Percentiles rank a stretch among this genome's conserved stretches.
phyloP scores from a whole-genome alignment of 2,888 invertebrate genomes.

The Agrotis ipsilon region DNA sequence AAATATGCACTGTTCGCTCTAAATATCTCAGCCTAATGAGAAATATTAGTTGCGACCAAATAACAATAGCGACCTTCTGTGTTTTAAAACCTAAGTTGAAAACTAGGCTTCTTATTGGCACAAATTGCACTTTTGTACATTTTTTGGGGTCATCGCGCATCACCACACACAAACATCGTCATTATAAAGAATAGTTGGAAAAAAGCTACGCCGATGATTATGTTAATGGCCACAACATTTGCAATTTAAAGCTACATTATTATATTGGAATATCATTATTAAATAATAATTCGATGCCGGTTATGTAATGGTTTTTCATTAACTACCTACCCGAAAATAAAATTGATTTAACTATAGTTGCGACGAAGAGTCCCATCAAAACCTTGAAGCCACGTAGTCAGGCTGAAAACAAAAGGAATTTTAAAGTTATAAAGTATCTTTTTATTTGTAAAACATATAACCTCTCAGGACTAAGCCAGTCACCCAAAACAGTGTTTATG shows the following conservation, averaged over 20 bases:
- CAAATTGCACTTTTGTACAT: neutral
- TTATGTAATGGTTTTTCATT: neutral
- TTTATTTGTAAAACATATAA: too few relatives aligned
- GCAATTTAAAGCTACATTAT: neutral
- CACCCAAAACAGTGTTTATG: too few relatives aligned
- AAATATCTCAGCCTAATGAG: neutral
- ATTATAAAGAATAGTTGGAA: too few relatives aligned
- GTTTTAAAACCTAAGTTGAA: too few relatives aligned
- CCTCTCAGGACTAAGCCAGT: too few relatives aligned
- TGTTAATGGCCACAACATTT: neutral
- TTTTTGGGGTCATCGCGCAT: neutral
- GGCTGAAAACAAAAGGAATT: conserved; percentile 82
- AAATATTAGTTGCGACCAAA: neutral
- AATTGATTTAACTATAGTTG: conserved; percentile 42
- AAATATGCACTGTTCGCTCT: too few relatives aligned
- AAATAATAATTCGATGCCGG: neutral
- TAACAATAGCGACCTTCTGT: neutral
- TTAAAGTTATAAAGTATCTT: neutral
- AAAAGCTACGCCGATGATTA: neutral
- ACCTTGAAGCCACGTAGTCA: conserved; percentile 87
- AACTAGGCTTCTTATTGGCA: neutral
- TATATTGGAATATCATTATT: neutral
- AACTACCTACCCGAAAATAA: neutral
- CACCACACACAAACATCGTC: neutral
- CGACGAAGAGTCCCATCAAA: conserved; percentile 66